A percentile compares a stretch with the other conserved stretches of the same genome.
Conservation (phyloP, 2,113 vertebrate genomes). For the Gila orcuttii region DNA sequence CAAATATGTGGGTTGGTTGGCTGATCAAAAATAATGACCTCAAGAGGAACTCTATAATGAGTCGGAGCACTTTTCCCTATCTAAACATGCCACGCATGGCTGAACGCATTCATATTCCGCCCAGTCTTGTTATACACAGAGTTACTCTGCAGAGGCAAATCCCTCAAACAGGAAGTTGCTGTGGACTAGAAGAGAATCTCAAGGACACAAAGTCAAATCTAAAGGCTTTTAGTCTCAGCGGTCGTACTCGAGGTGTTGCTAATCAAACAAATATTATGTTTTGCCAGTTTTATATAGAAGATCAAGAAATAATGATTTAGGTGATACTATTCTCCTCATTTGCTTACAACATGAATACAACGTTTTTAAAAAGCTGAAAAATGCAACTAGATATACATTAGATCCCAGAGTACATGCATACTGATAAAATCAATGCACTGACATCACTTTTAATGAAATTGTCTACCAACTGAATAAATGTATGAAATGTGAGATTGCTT, state of each 20-base stretch:
- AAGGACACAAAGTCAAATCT: neutral
- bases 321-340: neutral
- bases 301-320: neutral
- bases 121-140: constrained; percentile 51
- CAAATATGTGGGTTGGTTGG: constrained; percentile 30
- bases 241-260: neutral
- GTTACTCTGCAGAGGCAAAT: neutral
- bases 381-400: neutral
- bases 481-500: neutral
- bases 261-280: neutral
- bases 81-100: neutral
- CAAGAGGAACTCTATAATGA: constrained; percentile 34
- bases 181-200: neutral
- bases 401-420: too few species aligned
- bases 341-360: neutral
- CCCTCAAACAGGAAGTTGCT: neutral
- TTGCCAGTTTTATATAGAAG: neutral
- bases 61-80: constrained; percentile 25
- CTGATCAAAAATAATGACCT: constrained; percentile 49
- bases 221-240: neutral
- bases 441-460: neutral
- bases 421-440: too few species aligned
- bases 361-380: neutral
- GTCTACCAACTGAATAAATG: neutral
- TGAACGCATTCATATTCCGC: constrained; percentile 48